Percentiles rank a stretch among this genome's conserved stretches.
Conservation (phyloP, 2,113 vertebrate genomes). For the Periophthalmus modestus region DNA sequence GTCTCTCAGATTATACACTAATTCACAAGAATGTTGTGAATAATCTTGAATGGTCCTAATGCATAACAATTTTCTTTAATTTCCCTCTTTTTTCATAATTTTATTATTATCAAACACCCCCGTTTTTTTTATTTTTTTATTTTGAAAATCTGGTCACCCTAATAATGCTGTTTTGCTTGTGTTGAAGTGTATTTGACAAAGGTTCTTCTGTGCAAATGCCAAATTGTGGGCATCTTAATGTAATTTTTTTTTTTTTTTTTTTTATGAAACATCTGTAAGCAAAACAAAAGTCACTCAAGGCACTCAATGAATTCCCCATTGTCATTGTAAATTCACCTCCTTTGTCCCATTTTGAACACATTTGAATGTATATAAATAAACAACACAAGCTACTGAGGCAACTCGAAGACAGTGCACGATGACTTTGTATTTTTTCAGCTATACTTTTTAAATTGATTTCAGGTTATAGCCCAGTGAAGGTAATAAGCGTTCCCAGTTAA, state of each 20-base stretch:
- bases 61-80: too few relatives aligned
- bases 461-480: neutral
- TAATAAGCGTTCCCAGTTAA: neutral
- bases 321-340: neutral
- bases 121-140: too few relatives aligned
- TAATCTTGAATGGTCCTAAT: too few relatives aligned
- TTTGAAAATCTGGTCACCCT: too few relatives aligned
- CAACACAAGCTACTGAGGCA: neutral
- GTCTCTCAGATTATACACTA: too few relatives aligned
- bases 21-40: too few relatives aligned
- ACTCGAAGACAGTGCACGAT: neutral
- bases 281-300: neutral
- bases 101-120: too few relatives aligned
- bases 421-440: neutral
- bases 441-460: neutral
- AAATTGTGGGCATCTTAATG: neutral
- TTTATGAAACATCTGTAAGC: constrained; percentile 1
- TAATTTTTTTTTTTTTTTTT: neutral
- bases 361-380: constrained; percentile 15
- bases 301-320: neutral
- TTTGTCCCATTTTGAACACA: constrained; percentile 3
- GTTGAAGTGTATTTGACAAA: neutral
- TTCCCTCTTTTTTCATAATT: too few relatives aligned
- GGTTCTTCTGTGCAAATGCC: neutral
- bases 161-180: neutral